Evolutionary conservation across 2,888 invertebrate species (phyloP).

Genomic region (Patella ulyssiponensis): DNA sequence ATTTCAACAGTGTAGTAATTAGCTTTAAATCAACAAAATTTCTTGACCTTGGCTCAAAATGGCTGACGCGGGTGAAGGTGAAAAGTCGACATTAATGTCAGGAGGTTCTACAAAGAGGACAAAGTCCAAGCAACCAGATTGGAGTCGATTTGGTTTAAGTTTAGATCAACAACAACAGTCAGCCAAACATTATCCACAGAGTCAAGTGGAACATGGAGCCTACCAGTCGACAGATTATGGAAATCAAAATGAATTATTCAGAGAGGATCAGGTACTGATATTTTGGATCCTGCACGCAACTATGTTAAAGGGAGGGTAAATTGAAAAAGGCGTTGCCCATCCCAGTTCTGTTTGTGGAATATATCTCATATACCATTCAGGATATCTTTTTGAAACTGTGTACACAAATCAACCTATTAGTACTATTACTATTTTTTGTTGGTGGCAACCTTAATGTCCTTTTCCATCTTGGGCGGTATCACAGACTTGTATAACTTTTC

Average conservation of each 20-base stretch:
- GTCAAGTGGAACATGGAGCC: slow-evolving; percentile 42
- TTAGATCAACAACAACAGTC: slow-evolving; percentile 55
- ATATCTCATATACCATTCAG: no score
- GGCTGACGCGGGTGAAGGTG: slow-evolving; percentile 28
- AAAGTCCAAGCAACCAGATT: slow-evolving; percentile 48
- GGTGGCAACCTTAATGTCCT: no score
- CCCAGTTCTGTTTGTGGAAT: no score
- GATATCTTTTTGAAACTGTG: no score
- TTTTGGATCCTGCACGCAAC: no score
- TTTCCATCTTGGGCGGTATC: no score
- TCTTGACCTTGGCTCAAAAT: neutral
- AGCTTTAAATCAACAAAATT: neutral
- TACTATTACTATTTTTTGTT: no score
- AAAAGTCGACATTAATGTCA: slow-evolving; percentile 40
- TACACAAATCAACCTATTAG: no score
- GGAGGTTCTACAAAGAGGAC: slow-evolving; percentile 28
- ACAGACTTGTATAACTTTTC: no score
- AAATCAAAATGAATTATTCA: slow-evolving; percentile 89
- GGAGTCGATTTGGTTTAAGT: slow-evolving; percentile 65
- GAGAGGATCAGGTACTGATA: slow-evolving; percentile 85
- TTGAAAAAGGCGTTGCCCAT: no score
- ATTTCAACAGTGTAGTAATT: no score
- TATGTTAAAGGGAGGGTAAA: no score
- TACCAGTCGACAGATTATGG: slow-evolving; percentile 54
- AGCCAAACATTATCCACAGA: slow-evolving; percentile 32